Conservation (phyloP, 2,113 vertebrate genomes). For the Myotis davidii region DNA sequence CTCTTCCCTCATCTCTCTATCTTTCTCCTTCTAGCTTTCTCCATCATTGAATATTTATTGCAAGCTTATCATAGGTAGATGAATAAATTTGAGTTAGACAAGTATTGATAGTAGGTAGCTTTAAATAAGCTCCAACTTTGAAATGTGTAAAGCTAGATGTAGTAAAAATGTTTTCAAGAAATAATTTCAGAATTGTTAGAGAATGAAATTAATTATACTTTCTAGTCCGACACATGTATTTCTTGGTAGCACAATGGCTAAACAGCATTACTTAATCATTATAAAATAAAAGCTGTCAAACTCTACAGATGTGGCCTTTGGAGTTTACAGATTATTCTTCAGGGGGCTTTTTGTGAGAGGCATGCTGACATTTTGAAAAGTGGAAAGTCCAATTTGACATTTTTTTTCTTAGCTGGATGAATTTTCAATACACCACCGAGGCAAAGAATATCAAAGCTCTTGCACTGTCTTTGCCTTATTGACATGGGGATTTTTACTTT, state of each 20-base stretch:
- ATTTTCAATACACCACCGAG: constrained; percentile 26
- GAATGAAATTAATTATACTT: constrained; percentile 21
- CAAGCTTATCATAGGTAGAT: not conserved
- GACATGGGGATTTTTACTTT: not conserved
- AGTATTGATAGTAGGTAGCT: not conserved
- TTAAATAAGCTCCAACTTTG: constrained; percentile 1
- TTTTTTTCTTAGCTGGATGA: constrained; percentile 52
- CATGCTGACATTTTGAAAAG: constrained; percentile 66
- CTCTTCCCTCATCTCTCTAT: not conserved
- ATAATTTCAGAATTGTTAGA: not conserved
- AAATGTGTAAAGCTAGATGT: not conserved
- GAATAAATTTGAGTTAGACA: not conserved
- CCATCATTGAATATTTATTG: constrained; percentile 19
- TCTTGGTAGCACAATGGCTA: constrained; percentile 5
- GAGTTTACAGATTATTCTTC: constrained; percentile 20
- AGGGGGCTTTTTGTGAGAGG: not conserved
- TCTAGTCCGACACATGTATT: not conserved
- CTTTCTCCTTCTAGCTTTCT: not conserved
- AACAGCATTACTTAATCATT: constrained; percentile 31
- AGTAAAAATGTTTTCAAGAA: constrained; percentile 11
- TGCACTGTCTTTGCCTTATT: not conserved
- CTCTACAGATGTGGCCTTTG: constrained; percentile 54
- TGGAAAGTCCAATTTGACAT: constrained; percentile 32
- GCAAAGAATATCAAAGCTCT: constrained; percentile 7
- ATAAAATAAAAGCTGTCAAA: constrained; percentile 28